Percentiles rank a stretch among this genome's conserved stretches.
These are phyloP conservation scores for Rhopalosiphum maidis DNA, from an alignment of 1,140 invertebrate genomes.

Conservation along the genomic window DNA sequence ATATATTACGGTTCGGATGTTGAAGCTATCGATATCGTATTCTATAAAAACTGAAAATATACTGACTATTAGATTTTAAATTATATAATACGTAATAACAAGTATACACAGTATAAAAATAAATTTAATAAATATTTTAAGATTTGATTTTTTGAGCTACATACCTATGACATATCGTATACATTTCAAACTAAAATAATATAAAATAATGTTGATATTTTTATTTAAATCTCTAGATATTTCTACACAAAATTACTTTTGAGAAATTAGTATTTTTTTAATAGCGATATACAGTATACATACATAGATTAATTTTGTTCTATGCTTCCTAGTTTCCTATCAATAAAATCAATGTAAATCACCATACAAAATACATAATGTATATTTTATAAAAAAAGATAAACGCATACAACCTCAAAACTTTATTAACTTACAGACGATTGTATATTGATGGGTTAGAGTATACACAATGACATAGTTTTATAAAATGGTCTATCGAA, in stretches of 20 bases:
- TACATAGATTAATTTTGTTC: not conserved
- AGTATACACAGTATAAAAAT: too few relatives aligned
- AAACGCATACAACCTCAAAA: not conserved
- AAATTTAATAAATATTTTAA: not conserved
- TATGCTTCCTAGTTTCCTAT: not conserved
- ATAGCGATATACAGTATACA: not conserved
- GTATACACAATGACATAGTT: not conserved
- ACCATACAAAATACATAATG: not conserved
- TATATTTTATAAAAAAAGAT: not conserved
- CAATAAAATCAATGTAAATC: not conserved
- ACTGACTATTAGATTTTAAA: too few relatives aligned
- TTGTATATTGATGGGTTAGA: too few relatives aligned
- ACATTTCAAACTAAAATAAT: not conserved
- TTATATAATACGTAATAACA: too few relatives aligned
- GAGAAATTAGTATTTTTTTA: not conserved
- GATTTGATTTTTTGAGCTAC: not conserved
- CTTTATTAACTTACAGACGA: not conserved
- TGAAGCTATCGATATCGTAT: not conserved
- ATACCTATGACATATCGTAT: not conserved
- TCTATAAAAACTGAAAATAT: not conserved
- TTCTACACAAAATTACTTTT: not conserved
- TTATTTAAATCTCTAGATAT: not conserved
- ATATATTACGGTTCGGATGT: not conserved
- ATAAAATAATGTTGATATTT: not conserved
- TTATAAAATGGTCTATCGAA: not conserved